phyloP scores from a whole-genome alignment of 2,113 vertebrate genomes.

The Phylloscopus whistleri region DNA sequence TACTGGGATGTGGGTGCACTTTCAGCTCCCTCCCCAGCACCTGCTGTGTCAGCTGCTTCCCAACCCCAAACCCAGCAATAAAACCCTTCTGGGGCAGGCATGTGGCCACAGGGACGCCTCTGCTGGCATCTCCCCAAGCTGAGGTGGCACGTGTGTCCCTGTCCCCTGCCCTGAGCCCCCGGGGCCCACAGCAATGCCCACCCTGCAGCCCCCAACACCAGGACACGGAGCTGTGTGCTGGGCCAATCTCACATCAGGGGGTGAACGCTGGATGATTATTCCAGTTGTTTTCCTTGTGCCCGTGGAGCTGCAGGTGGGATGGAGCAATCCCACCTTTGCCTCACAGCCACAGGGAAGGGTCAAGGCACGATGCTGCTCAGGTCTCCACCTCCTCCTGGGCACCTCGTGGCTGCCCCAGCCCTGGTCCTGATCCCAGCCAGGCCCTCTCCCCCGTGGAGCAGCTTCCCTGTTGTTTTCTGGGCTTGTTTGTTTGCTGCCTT shows the following conservation, averaged over 20 bases:
- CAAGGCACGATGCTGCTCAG: not conserved
- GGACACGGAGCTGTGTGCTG: rapidly evolving
- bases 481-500: conserved; percentile 27
- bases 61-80: not conserved
- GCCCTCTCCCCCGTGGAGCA: not conserved
- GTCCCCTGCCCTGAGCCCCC: rapidly evolving
- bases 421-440: rapidly evolving
- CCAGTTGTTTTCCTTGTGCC: rapidly evolving
- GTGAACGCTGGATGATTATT: rapidly evolving
- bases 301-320: not conserved
- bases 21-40: not conserved
- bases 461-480: conserved; percentile 9
- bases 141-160: rapidly evolving
- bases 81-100: not conserved
- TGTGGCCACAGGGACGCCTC: not conserved
- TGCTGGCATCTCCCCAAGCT: rapidly evolving
- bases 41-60: conserved; percentile 37
- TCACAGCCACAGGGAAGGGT: not conserved
- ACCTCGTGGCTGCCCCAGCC: not conserved
- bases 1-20: not conserved
- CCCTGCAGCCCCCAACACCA: not conserved
- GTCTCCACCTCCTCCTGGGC: not conserved
- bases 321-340: not conserved
- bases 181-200: rapidly evolving
- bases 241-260: not conserved